Percentiles rank a stretch among this genome's conserved stretches.
Evolutionary conservation across 2,888 invertebrate species (phyloP).

Genomic region (Parnassius glacialis): DNA sequence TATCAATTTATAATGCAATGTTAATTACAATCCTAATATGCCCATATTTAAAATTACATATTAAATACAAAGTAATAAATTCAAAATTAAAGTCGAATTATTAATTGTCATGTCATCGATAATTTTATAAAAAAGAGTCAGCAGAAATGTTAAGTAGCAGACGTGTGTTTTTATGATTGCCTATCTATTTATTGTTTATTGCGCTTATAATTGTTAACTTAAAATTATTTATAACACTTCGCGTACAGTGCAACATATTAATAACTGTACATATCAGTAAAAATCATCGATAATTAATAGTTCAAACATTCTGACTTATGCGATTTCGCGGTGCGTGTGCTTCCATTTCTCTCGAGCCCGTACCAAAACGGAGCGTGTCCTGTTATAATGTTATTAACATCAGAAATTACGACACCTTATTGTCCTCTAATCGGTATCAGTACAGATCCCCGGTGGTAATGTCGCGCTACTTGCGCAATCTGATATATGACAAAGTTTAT

Average conservation of each 20-base stretch:
- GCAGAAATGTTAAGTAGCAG: too few species aligned
- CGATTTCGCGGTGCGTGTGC: conserved; percentile 27
- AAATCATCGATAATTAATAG: not conserved
- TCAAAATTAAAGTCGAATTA: too few species aligned
- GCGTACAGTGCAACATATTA: too few species aligned
- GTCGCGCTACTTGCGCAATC: conserved; percentile 1
- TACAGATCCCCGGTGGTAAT: conserved; percentile 20
- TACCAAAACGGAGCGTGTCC: conserved; percentile 49
- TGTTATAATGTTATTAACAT: conserved; percentile 73
- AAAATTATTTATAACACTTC: not conserved
- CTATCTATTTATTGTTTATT: too few species aligned
- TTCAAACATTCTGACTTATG: conserved; percentile 5
- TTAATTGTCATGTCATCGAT: too few species aligned
- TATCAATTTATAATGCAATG: too few species aligned
- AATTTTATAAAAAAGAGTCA: too few species aligned
- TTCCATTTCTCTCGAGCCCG: conserved; percentile 46
- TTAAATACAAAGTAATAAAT: too few species aligned
- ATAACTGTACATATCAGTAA: not conserved
- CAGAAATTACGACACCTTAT: conserved; percentile 69
- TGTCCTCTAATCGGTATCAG: conserved; percentile 55
- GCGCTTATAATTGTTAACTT: too few species aligned
- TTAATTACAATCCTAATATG: too few species aligned
- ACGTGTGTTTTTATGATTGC: too few species aligned
- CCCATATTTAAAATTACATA: too few species aligned
- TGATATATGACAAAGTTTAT: conserved; percentile 29